Percentiles rank a stretch among this genome's conserved stretches.
Conservation (phyloP, 1,140 invertebrate species). For the Drosophila subpulchrella region DNA sequence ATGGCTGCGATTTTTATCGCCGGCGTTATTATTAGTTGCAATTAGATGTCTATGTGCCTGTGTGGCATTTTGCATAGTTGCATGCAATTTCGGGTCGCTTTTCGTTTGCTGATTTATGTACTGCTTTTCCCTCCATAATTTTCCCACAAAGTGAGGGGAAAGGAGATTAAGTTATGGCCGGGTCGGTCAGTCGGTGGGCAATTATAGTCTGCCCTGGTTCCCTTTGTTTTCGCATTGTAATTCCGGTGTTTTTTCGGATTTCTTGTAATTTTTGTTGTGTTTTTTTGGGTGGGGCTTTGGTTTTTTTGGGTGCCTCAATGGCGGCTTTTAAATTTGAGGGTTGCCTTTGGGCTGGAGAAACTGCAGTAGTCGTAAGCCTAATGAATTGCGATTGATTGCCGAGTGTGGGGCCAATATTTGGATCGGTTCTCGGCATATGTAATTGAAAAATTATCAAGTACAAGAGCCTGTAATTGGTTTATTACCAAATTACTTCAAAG, state of each 20-base stretch:
- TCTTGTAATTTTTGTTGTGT: too few relatives aligned
- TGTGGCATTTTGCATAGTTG: conserved; percentile 70
- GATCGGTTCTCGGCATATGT: not conserved
- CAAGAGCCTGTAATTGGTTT: conserved; percentile 1
- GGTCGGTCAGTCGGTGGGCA: conserved; percentile 37
- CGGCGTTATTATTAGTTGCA: conserved; percentile 79
- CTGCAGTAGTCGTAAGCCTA: conserved; percentile 31
- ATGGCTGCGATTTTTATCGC: conserved; percentile 65
- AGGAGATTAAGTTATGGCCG: conserved; percentile 38
- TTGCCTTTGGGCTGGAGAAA: conserved; percentile 4
- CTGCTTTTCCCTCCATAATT: conserved; percentile 50
- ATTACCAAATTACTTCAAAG: conserved; percentile 22
- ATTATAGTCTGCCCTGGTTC: conserved; percentile 49
- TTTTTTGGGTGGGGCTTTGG: conserved; percentile 30
- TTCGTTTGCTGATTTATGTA: conserved; percentile 58
- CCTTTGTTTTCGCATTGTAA: conserved; percentile 50
- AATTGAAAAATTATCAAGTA: conserved; percentile 4
- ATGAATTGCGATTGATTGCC: conserved; percentile 35
- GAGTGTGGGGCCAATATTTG: conserved; percentile 10
- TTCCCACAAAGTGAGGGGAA: conserved; percentile 16
- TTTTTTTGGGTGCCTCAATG: conserved; percentile 29
- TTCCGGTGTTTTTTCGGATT: conserved; percentile 11
- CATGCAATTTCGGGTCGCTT: conserved; percentile 66
- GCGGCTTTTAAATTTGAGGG: conserved; percentile 54
- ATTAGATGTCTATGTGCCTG: conserved; percentile 74